Evolutionary conservation across 2,113 vertebrate species (phyloP), one percentile per base, ranked within the genome.

Genomic region (Bombycilla garrulus): DNA sequence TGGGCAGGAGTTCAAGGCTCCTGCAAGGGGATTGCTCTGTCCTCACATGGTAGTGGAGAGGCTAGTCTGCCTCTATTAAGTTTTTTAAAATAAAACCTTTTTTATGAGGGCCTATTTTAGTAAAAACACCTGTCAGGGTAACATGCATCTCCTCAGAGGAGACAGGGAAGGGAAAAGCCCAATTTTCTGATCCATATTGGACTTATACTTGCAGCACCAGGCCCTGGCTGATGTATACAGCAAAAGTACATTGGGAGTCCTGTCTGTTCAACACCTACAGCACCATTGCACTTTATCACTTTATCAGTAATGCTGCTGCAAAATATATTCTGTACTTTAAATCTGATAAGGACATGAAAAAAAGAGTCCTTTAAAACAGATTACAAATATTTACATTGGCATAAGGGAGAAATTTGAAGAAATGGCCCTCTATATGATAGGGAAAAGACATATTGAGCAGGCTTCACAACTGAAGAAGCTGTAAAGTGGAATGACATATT

Each of bases 371-470:
- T 77, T 53, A 33, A 91, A 77, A 54, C 20, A 66, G 25, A 54
- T 40, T 81, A 62, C 26, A 85, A 93, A 85, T 92, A 61, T 80
- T 88, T 93, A 76, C 22, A 57, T 61, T 96, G 62, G 76, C 66
- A 62, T 69, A 65, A 90, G 57, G 29, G 31, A 92, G 66, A 86
- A 86, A 86, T 69, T 57, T 88, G 71, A 88, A 45, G 58, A 95
- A 95, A 91, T 73, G 76, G 76, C 50, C 74, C 20, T 79, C 70
- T 88, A 7, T 36, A 20, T 86, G 31, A 28, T 15, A 79, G 23
- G 45, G 23, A 58, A 80, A 84, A 73, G 42, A 83, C 54, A 88
- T 79, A 90, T 31, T 82, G 86, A 95, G 48, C 15, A 79, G 66
- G 19, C 48, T 56, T 71, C 64, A 81, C 31, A 65, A 67, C 54